Evolutionary conservation across 2,113 vertebrate genomes (phyloP).

Genomic region (Pollachius pollachius): DNA sequence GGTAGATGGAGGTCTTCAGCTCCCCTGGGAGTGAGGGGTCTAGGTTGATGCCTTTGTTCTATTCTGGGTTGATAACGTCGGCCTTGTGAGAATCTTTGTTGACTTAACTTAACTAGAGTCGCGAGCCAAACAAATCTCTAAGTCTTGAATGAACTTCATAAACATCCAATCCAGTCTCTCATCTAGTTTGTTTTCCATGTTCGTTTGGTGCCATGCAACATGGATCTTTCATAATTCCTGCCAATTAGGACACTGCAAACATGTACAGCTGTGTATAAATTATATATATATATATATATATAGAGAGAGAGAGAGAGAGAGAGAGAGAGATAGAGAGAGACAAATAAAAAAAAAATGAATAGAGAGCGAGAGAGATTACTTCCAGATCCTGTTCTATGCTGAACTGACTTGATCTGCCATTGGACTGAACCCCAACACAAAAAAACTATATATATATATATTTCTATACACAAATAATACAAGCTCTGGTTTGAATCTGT

Average conservation of each 20-base stretch:
- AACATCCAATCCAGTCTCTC: too few relatives aligned
- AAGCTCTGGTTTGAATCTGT: too few relatives aligned
- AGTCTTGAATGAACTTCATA: too few relatives aligned
- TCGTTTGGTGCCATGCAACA: slow-evolving; percentile 21
- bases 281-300: background rate
- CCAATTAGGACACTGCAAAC: too few relatives aligned
- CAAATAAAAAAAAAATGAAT: background rate
- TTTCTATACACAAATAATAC: background rate
- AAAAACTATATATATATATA: background rate
- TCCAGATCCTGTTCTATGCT: slow-evolving; percentile 51
- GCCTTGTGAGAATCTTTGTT: slow-evolving; percentile 36
- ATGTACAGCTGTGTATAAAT: too few relatives aligned
- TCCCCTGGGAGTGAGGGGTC: slow-evolving; percentile 35
- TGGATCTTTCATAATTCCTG: slow-evolving; percentile 32
- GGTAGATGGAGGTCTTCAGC: slow-evolving; percentile 19
- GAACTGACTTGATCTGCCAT: slow-evolving; percentile 25
- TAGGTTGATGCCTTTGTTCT: slow-evolving; percentile 48
- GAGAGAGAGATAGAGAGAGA: slow-evolving; percentile 17
- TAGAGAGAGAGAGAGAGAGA: slow-evolving; percentile 1
- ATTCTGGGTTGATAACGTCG: slow-evolving; percentile 48
- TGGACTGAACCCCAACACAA: slow-evolving; percentile 23
- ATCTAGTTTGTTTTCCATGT: too few relatives aligned
- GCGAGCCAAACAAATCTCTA: too few relatives aligned
- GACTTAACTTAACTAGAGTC: slow-evolving; percentile 23
- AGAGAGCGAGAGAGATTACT: slow-evolving; percentile 45